Base-by-base conservation (phyloP, 2,797 vertebrate genomes). In the Enteromius afrohamiltoni region DNA sequence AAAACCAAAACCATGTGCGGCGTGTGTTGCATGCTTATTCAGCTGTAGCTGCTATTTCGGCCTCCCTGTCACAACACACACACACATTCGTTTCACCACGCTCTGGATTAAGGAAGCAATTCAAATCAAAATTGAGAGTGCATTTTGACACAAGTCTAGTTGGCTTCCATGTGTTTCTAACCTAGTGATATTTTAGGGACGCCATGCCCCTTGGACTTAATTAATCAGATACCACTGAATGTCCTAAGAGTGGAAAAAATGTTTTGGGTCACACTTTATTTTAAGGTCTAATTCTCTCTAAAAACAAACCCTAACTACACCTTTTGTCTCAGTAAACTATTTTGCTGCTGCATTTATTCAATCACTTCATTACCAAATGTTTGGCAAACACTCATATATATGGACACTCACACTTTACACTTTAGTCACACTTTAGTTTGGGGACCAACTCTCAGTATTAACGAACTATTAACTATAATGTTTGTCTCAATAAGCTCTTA, bases 41-140 rank as follows among this genome's bases (percentile, higher is more conserved):
- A 86, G 84, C 84, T 87, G 83, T 80, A 77, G 81, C 71, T 67
- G 65, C 78, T 80, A 73, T 83, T 85, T 74, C 79, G 68, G 69
- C 67, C 23, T 70, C 17, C 65, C 60, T 9, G 23, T 53, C 81
- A 82, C 31, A 51, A 53, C 60, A 83, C 70, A 62, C 74, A 62
- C 74, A 75, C 47, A 80, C 49, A 69, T 67, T 64, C 9, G 3
- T 69, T 51, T 80, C 23, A 45, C 67, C 40, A 42, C 53, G 49
- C 68, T 62, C 29, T 42, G 29, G 71, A 83, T 84, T 78, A 79
- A 78, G 51, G 31, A n/a, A 70, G 45, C 62, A n/a, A 79, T 53
- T 58, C 80, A 60, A 86, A 82, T 82, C 37, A 69, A 79, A 80
- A 34, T 78, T 49, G 29, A 53, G 65, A 55, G 26, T 60, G 21